Evolutionary conservation across 2,113 vertebrate genomes (phyloP), one percentile per base, ranked within the genome.

Genomic region (Arenaria interpres): DNA sequence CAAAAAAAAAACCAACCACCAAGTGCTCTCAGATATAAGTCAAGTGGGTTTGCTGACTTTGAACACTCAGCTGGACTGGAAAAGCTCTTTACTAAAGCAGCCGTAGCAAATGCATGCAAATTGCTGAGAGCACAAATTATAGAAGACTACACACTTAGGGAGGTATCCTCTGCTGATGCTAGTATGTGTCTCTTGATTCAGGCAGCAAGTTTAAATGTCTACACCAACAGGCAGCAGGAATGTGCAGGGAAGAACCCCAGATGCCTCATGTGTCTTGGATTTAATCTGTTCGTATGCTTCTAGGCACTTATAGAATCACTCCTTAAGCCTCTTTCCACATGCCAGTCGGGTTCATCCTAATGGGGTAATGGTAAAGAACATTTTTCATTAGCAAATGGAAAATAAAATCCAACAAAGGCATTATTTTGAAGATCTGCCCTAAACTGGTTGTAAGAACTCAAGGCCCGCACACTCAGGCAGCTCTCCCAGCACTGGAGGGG

Each of bases 81-180:
- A 96, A 74, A 71, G 57, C 78, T 81, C 60, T 90, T 95, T 88
- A 62, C 53, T 78, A 86, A 93, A 91, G 75, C 74, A 90, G 39
- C 54, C 74, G 5, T 56, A 62, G 51, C 53, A 94, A 88, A 88
- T 67, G 57, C 50, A 87, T n/a, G 41, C 62, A 91, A 79, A 93
- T 78, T 81, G 67, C 51, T 67, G 45, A 71, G 25, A 88, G 30
- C 43, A 88, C 39, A 75, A 77, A 79, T 85, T 45, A 64, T 5
- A 79, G 68, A 76, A 66, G 67, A 83, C 60, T 66, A 51, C 54
- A 53, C 54, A 46, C 43, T 59, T 46, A 39, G 21, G 50, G 50
- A 57, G 17, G 25, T 51, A 66, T 41, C 76, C 37, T 78, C 71
- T 59, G 43, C 66, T 89, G 35, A 88, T 59, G 41, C 24, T 43